Conservation (phyloP, 2,113 vertebrate genomes). For the Planiliza haematocheilus region DNA sequence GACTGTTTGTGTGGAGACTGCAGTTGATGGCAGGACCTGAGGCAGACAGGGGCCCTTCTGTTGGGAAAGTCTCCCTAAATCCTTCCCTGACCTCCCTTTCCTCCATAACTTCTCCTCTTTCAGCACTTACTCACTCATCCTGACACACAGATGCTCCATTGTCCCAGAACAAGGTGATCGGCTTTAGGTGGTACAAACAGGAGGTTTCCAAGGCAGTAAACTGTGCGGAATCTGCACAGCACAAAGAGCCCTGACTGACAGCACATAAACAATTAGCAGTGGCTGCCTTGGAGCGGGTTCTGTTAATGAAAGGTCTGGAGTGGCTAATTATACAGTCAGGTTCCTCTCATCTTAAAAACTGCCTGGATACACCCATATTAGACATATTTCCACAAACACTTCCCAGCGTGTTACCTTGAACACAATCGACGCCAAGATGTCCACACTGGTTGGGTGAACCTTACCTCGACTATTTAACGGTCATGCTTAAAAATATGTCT, state of each 20-base stretch:
- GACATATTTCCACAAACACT: conserved; percentile 20
- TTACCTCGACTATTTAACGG: not conserved
- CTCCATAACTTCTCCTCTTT: conserved; percentile 41
- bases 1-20: conserved; percentile 9
- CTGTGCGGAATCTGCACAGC: conserved; percentile 34
- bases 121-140: conserved; percentile 49
- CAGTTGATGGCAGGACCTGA: conserved; percentile 16
- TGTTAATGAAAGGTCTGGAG: conserved; percentile 72
- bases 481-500: not conserved
- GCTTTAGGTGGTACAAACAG: conserved; percentile 54
- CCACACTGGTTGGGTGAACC: not conserved
- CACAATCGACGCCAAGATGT: conserved; percentile 3
- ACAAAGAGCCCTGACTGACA: conserved; percentile 73
- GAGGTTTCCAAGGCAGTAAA: conserved; percentile 66
- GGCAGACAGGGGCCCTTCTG: conserved; percentile 43
- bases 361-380: conserved; percentile 60
- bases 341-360: conserved; percentile 60
- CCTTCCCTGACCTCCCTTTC: conserved; percentile 14
- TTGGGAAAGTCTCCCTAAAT: conserved; percentile 12
- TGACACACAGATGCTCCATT: conserved; percentile 76
- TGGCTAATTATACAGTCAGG: conserved; percentile 76
- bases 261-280: conserved; percentile 79
- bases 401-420: conserved; percentile 23
- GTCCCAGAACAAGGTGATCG: conserved; percentile 67
- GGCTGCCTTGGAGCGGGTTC: conserved; percentile 67